These are phyloP conservation scores for Coleophora flavipennella DNA, from an alignment of 2,888 invertebrate species.

Conservation along the genomic window DNA sequence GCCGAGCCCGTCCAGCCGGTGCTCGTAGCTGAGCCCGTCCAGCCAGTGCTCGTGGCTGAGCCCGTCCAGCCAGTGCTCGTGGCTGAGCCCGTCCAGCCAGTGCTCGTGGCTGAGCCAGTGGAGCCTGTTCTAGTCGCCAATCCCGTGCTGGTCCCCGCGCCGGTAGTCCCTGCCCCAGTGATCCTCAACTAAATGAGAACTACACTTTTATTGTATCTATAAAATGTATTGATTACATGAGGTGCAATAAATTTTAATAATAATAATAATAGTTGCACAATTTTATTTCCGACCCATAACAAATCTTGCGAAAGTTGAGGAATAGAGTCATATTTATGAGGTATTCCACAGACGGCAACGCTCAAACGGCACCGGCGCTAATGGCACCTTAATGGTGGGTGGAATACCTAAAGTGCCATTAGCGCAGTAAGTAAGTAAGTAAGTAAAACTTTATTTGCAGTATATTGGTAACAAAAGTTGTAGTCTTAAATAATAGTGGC, in stretches of 20 bases:
- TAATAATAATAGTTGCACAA: neutral
- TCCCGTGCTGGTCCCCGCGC: constrained; percentile 11
- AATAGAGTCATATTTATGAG: no score
- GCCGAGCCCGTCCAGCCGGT: constrained; percentile 7
- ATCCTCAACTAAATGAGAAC: neutral
- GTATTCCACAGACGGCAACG: no score
- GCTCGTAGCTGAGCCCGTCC: neutral
- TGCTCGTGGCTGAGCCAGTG: constrained; percentile 23
- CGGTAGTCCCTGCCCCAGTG: neutral
- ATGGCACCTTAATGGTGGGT: no score
- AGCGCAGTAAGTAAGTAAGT: no score
- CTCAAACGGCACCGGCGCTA: no score
- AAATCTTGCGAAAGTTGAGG: no score
- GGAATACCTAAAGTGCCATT: no score
- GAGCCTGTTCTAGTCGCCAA: constrained; percentile 5
- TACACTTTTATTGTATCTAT: neutral
- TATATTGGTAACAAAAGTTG: no score
- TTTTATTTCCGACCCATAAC: no score
- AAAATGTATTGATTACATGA: neutral
- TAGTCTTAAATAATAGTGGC: no score
- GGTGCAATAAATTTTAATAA: neutral
- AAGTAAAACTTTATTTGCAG: no score
- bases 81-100: constrained; percentile 14
- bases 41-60: constrained; percentile 7
- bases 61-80: constrained; percentile 15